Evolutionary conservation across 64 coral and sea anemone genomes (phyloP).

Genomic region (Montipora foliosa): DNA sequence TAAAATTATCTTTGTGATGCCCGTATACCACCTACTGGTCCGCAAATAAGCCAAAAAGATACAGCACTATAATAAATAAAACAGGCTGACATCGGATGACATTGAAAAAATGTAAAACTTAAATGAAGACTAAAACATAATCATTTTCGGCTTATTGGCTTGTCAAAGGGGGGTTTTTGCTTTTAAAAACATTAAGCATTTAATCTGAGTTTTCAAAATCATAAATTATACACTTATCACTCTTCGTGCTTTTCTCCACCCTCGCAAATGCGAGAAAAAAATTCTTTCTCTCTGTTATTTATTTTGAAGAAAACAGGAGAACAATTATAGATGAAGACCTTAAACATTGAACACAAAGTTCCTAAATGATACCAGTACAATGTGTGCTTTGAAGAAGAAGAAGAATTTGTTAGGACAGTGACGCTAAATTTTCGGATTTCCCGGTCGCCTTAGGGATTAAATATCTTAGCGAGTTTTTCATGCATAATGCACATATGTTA

Average conservation of each 20-base stretch:
- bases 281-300: neutral
- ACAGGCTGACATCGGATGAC: slow-evolving; percentile 14
- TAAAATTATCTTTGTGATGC: neutral
- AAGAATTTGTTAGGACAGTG: neutral
- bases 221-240: neutral
- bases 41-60: slow-evolving; percentile 18
- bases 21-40: neutral
- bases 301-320: neutral
- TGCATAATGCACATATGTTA: neutral
- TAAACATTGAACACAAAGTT: neutral
- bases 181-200: slow-evolving; percentile 16
- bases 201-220: neutral
- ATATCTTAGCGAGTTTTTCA: neutral
- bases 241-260: neutral
- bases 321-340: too few species aligned
- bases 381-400: neutral
- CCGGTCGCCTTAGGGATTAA: neutral
- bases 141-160: slow-evolving; percentile 46
- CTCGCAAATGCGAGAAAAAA: neutral
- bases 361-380: neutral
- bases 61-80: neutral
- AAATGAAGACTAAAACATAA: slow-evolving; percentile 16
- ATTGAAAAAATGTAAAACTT: slow-evolving; percentile 29
- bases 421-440: neutral
- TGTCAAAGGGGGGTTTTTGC: slow-evolving; percentile 41